Evolutionary conservation across 2,797 vertebrate species (phyloP), one percentile per base, ranked within the genome.

Genomic region (Pseudomugil gertrudae): DNA sequence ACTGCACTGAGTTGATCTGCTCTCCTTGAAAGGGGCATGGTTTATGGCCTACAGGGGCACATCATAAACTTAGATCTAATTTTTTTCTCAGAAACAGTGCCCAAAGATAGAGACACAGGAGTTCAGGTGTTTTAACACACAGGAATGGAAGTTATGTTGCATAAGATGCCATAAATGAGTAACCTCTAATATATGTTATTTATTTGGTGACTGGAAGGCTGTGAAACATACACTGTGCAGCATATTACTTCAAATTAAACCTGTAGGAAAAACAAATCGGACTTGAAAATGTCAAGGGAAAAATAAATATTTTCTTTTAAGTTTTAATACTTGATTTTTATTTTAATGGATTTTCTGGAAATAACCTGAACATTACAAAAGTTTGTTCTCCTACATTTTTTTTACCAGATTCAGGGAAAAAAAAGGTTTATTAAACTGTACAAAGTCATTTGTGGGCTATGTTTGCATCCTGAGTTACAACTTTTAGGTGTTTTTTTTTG

Each of bases 31-130:
- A 43, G 64, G 71, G 54, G 2, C 48, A 70, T 2, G 27, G 23
- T 33, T 72, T 63, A 27, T 61, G 51, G 45, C 58, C 67, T 47
- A 60, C 67, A 63, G 40, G 73, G 47, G 65, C 27, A 4, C 10
- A 59, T 66, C 60, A 66, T 84, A 80, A 79, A 78, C 57, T 52
- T 68, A 65, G 19, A 53, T 72, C 27, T 47, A 63, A 72, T 57
- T 27, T 59, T 65, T 66, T 69, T 33, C 63, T 69, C 64, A 78
- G 62, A 82, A 48, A 24, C 57, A 9, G n/a, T 3, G 57, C 75
- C 70, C 27, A 30, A 10, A 60, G 76, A 53, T 29, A 50, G 43
- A 55, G 54, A 62, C 47, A 59, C 63, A 30, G 24, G 26, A 73
- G 43, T 60, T 24, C 13, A 30, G 14, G 36, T 50, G 23, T 50